Evolutionary conservation across 2,888 invertebrate genomes (phyloP).

Genomic region (Brachycybe producta): DNA sequence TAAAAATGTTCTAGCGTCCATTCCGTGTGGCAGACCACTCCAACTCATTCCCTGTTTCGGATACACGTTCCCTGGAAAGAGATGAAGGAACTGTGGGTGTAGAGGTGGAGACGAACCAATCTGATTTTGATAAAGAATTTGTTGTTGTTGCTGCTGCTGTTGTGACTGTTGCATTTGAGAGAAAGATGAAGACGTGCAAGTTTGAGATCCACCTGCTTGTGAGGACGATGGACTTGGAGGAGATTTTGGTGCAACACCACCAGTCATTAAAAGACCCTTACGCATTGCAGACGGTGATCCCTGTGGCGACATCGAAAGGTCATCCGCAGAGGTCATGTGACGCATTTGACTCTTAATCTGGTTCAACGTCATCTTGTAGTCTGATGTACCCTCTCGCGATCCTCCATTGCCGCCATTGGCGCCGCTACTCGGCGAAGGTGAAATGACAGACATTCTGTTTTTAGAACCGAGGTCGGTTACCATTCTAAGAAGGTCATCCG

Average conservation of each 20-base stretch:
- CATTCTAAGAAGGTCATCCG: conserved; percentile 20
- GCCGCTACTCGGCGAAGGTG: background rate
- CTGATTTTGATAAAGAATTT: background rate
- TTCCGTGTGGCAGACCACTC: conserved; percentile 20
- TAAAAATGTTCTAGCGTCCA: conserved; percentile 14
- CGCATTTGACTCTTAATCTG: conserved; percentile 15
- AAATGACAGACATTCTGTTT: background rate
- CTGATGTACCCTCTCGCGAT: background rate
- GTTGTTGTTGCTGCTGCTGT: conserved; percentile 1
- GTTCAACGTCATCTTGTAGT: conserved; percentile 19
- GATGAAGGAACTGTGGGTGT: conserved; percentile 14
- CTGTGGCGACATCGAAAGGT: conserved; percentile 10
- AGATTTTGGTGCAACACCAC: background rate
- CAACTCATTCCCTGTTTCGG: conserved; percentile 21
- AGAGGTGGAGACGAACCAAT: conserved; percentile 6
- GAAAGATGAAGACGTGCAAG: background rate
- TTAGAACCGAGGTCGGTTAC: conserved; percentile 15
- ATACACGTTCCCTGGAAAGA: conserved; percentile 12
- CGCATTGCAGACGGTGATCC: conserved; percentile 16
- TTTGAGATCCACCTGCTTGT: too few species aligned
- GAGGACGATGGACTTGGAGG: conserved; percentile 8
- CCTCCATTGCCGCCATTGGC: background rate
- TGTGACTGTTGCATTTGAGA: background rate
- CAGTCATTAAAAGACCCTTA: background rate
- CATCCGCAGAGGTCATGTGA: conserved; percentile 7